A percentile compares a stretch with the other conserved stretches of the same genome.
Evolutionary conservation across 2,888 invertebrate genomes (phyloP).

Genomic region (Thera obeliscata): DNA sequence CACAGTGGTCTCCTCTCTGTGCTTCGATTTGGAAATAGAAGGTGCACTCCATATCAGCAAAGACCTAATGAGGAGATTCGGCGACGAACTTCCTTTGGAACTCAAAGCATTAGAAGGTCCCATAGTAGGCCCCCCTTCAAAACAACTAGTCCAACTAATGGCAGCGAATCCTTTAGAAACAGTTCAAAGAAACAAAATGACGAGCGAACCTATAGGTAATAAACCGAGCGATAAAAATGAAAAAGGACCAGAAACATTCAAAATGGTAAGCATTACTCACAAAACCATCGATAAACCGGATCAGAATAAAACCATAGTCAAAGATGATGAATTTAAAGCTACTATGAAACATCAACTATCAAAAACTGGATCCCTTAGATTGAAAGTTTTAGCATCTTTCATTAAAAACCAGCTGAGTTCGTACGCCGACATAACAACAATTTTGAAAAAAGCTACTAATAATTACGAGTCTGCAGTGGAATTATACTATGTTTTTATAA

Average conservation of each 20-base stretch:
- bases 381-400: constrained; percentile 23
- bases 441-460: constrained; percentile 12
- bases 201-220: background rate
- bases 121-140: background rate
- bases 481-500: constrained; percentile 20
- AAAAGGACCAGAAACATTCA: background rate
- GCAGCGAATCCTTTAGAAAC: background rate
- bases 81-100: background rate
- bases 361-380: constrained; percentile 11
- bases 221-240: background rate
- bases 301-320: background rate
- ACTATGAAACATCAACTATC: constrained; percentile 5
- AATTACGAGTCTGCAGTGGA: constrained; percentile 17
- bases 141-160: background rate
- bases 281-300: background rate
- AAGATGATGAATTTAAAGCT: constrained; percentile 1
- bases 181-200: background rate
- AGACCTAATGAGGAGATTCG: constrained; percentile 13
- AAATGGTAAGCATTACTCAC: background rate
- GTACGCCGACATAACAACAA: constrained; percentile 6
- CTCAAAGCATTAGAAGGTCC: background rate
- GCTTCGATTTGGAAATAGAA: constrained; percentile 13
- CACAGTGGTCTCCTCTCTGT: constrained; percentile 2
- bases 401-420: constrained; percentile 19
- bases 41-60: constrained; percentile 14